phyloP scores from a whole-genome alignment of 2,113 vertebrate species.

The Cheilinus undulatus region DNA sequence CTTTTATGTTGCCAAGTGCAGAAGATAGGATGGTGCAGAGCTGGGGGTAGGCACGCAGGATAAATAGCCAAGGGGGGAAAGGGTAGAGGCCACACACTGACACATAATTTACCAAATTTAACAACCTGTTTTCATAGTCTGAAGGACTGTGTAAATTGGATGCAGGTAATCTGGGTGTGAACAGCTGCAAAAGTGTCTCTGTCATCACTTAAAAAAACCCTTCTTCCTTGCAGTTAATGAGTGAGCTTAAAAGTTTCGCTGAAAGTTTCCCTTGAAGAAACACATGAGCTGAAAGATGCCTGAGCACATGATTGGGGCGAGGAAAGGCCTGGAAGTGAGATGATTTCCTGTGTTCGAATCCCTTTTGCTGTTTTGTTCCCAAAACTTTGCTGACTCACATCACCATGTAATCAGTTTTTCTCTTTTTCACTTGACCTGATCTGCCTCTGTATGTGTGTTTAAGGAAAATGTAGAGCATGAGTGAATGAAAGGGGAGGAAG shows the following conservation, averaged over 20 bases:
- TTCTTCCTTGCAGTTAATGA: background rate
- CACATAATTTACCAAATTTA: conserved; percentile 30
- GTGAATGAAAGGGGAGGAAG: conserved; percentile 47
- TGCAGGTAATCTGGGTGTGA: background rate
- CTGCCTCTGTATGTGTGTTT: conserved; percentile 14
- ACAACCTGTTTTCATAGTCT: conserved; percentile 5
- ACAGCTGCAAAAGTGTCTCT: conserved; percentile 13
- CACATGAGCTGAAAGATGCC: conserved; percentile 17
- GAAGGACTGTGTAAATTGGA: background rate
- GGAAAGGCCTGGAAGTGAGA: conserved; percentile 41
- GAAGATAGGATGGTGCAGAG: conserved; percentile 35
- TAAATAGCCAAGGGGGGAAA: conserved; percentile 1
- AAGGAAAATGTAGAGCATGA: conserved; percentile 40
- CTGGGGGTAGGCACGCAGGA: background rate
- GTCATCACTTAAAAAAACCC: background rate
- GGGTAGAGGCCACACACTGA: conserved; percentile 9
- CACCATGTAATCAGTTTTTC: conserved; percentile 52
- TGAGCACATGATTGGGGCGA: conserved; percentile 47
- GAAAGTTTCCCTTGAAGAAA: conserved; percentile 1
- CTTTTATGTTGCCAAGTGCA: conserved; percentile 44
- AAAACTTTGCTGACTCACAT: conserved; percentile 77
- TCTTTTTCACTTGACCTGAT: background rate
- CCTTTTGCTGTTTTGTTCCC: conserved; percentile 55
- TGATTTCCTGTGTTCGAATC: conserved; percentile 60
- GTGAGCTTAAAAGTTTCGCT: background rate